phyloP scores from a whole-genome alignment of 2,797 vertebrate species.

The Thalassophryne amazonica region DNA sequence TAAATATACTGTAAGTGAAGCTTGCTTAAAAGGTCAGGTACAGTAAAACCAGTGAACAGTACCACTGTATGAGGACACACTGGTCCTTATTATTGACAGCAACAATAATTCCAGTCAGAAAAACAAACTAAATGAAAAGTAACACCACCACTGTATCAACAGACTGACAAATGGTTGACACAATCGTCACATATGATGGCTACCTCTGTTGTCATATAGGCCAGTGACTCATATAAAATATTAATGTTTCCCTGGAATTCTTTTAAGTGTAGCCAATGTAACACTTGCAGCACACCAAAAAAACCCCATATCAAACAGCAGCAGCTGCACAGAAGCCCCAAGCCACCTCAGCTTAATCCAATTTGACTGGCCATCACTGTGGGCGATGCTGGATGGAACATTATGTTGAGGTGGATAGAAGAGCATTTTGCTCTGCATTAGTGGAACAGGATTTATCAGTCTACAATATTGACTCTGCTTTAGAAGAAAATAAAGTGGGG shows the following conservation, averaged over 20 bases:
- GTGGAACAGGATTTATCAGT: constrained; percentile 65
- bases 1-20: no score
- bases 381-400: constrained; percentile 76
- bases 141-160: constrained; percentile 14
- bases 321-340: constrained; percentile 78
- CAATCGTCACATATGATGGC: constrained; percentile 31
- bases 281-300: constrained; percentile 79
- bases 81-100: background rate
- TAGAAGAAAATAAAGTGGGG: constrained; percentile 53
- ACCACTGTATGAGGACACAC: no score
- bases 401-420: constrained; percentile 74
- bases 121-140: constrained; percentile 10
- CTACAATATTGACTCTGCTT: constrained; percentile 60
- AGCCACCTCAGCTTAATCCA: constrained; percentile 82
- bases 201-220: constrained; percentile 49
- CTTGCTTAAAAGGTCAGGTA: no score
- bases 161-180: constrained; percentile 2
- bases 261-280: constrained; percentile 78
- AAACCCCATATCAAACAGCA: constrained; percentile 81
- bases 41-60: no score
- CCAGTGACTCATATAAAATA: constrained; percentile 63
- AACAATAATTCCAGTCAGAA: constrained; percentile 10
- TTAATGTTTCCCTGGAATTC: constrained; percentile 64
- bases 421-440: constrained; percentile 75
- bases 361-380: constrained; percentile 83